Evolutionary conservation across 2,113 vertebrate species (phyloP).

Genomic region (Gobius niger): DNA sequence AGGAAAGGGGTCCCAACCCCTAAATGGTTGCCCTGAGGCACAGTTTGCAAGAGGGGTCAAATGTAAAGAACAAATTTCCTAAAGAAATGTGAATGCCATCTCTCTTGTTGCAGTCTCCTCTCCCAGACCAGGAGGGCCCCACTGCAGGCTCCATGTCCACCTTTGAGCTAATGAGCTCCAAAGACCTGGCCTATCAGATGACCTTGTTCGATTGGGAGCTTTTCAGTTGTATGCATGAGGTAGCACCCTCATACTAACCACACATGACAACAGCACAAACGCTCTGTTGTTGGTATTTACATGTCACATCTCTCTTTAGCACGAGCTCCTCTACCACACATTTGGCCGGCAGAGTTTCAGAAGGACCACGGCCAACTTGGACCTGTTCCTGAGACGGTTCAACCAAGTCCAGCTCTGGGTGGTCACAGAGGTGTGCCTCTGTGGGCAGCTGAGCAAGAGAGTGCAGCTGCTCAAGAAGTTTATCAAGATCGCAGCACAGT

Average conservation of each 20-base stretch:
- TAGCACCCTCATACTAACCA: constrained; percentile 45
- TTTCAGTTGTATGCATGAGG: constrained; percentile 98
- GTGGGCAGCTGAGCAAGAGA: constrained; percentile 92
- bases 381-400: constrained; percentile 94
- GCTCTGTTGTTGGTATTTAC: neutral
- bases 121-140: constrained; percentile 95
- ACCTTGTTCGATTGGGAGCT: constrained; percentile 97
- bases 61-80: no score
- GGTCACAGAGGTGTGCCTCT: constrained; percentile 94
- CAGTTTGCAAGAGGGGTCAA: no score
- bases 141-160: constrained; percentile 90
- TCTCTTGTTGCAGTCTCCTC: constrained; percentile 75
- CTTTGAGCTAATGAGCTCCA: constrained; percentile 98
- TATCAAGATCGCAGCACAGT: constrained; percentile 99
- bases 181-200: constrained; percentile 96
- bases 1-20: no score
- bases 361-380: constrained; percentile 94
- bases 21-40: no score
- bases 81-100: neutral
- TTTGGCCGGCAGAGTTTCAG: constrained; percentile 94
- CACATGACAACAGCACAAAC: constrained; percentile 1
- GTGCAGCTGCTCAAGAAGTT: constrained; percentile 98
- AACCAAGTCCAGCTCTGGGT: constrained; percentile 99
- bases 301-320: constrained; percentile 68
- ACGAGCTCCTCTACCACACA: constrained; percentile 95